phyloP scores from a whole-genome alignment of 2,113 vertebrate genomes.

The Esox niger region DNA sequence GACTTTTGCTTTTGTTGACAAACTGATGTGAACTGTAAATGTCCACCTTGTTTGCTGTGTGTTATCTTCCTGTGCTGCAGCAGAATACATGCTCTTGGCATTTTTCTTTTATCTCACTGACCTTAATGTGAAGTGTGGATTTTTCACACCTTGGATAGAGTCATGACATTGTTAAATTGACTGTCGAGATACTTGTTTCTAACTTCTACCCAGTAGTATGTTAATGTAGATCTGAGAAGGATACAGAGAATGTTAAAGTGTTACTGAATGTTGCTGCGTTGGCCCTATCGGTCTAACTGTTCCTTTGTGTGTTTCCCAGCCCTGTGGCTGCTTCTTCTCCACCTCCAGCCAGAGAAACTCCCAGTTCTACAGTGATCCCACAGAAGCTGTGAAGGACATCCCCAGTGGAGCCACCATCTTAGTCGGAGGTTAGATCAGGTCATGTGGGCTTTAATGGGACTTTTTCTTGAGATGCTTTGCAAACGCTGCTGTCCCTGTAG shows the following conservation, averaged over 20 bases:
- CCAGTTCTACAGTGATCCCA: conserved; percentile 82
- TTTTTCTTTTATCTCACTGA: no score
- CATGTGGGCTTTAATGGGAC: not conserved
- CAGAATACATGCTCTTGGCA: no score
- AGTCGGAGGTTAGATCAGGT: conserved; percentile 85
- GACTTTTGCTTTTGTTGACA: not conserved
- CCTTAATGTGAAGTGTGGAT: no score
- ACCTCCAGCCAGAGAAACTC: conserved; percentile 73
- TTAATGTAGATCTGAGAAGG: no score
- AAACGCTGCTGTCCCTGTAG: no score
- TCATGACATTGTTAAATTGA: no score
- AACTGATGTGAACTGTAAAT: not conserved
- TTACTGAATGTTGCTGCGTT: not conserved
- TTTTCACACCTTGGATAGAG: no score
- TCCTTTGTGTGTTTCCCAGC: conserved; percentile 67
- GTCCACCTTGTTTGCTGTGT: no score
- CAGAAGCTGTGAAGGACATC: conserved; percentile 93
- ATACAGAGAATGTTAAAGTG: no score
- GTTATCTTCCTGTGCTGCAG: no score
- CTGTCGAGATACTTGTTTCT: no score
- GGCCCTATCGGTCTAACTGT: conserved; percentile 26
- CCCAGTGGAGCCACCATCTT: conserved; percentile 85
- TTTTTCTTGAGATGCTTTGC: not conserved
- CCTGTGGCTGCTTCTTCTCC: conserved; percentile 80
- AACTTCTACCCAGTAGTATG: no score